These are phyloP conservation scores for Diorhabda elongata DNA, from an alignment of 1,140 invertebrate genomes.

Conservation along the genomic window DNA sequence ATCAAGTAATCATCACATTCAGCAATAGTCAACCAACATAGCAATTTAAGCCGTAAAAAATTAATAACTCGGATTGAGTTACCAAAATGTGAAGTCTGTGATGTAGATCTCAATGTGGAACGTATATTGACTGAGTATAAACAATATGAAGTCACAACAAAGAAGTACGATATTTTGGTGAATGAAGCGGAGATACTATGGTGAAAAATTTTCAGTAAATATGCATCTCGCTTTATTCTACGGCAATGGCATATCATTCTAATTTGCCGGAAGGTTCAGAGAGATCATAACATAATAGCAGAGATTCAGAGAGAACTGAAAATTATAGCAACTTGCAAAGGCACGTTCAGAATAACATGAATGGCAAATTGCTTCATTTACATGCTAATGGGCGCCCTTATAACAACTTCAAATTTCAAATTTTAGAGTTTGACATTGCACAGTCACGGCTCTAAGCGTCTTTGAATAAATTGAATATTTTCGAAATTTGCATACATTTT, in stretches of 20 bases:
- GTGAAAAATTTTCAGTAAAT: too few species aligned
- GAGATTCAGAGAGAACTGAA: slow-evolving; percentile 1
- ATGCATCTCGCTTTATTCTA: too few species aligned
- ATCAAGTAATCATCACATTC: too few species aligned
- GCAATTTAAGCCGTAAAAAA: too few species aligned
- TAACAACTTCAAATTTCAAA: slow-evolving; percentile 12
- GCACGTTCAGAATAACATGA: slow-evolving; percentile 29
- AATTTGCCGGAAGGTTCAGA: neutral
- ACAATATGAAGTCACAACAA: too few species aligned
- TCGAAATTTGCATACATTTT: slow-evolving; percentile 7
- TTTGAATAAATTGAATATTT: slow-evolving; percentile 17
- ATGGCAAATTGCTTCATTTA: slow-evolving; percentile 25
- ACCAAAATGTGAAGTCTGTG: too few species aligned
- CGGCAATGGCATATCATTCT: neutral
- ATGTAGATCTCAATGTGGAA: too few species aligned
- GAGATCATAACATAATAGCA: slow-evolving; percentile 9
- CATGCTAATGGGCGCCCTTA: slow-evolving; percentile 18
- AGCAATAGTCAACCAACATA: too few species aligned
- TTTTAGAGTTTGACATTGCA: slow-evolving; percentile 9
- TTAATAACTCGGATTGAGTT: too few species aligned
- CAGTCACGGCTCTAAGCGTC: slow-evolving; percentile 16
- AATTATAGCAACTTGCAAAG: slow-evolving; percentile 19
- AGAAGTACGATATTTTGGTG: too few species aligned
- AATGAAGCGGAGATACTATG: too few species aligned
- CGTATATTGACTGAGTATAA: too few species aligned